These are phyloP conservation scores for Rhinichthys osculus DNA, from an alignment of 2,797 vertebrate genomes.

Conservation along the genomic window DNA sequence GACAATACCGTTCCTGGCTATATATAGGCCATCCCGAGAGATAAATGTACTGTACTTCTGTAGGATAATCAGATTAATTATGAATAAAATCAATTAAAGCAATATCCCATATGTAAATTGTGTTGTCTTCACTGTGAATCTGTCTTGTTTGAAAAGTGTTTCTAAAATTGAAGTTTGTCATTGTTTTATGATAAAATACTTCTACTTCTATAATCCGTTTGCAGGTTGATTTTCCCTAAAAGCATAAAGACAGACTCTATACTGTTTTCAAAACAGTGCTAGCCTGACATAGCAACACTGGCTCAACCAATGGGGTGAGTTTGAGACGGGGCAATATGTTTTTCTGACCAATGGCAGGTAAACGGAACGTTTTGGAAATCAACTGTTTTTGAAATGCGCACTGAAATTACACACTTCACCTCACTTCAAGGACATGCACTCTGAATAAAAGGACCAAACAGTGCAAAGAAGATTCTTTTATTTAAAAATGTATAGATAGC, in stretches of 20 bases:
- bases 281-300: neutral
- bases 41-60: neutral
- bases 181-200: neutral
- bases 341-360: neutral
- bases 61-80: neutral
- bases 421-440: neutral
- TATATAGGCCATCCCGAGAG: conserved; percentile 11
- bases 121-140: neutral
- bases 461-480: neutral
- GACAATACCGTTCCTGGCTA: neutral
- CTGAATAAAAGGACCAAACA: neutral
- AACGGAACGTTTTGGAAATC: neutral
- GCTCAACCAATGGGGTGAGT: neutral
- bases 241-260: neutral
- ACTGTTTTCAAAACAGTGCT: neutral
- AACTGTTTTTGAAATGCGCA: neutral
- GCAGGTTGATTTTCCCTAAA: neutral
- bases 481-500: neutral
- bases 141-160: neutral
- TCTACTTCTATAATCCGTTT: neutral
- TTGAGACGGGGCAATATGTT: neutral
- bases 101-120: neutral
- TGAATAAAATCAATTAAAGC: neutral
- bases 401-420: neutral
- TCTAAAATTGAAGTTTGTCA: neutral